A percentile compares a stretch with the other conserved stretches of the same genome.
Conservation (phyloP, 2,113 vertebrate genomes). For the zebrafish (Danio rerio) region DNA sequence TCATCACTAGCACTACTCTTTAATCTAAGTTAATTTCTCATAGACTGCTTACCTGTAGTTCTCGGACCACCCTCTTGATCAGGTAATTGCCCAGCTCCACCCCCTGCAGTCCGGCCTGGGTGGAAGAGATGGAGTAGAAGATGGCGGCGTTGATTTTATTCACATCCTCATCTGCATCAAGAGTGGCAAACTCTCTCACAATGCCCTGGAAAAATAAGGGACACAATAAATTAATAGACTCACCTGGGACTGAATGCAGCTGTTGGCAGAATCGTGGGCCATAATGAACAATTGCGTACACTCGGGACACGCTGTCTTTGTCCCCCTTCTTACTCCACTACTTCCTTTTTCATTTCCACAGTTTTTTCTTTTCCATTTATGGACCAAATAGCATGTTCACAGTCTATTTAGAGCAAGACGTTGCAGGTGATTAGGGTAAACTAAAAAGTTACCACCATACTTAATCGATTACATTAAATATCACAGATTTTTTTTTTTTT, state of each 20-base stretch:
- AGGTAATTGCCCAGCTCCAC: slow-evolving; percentile 95
- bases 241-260: background rate
- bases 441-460: no score
- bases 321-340: background rate
- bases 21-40: no score
- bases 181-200: slow-evolving; percentile 81
- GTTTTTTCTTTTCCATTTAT: background rate
- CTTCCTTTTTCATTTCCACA: background rate
- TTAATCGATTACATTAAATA: no score
- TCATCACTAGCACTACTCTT: no score
- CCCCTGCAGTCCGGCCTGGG: slow-evolving; percentile 91
- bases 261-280: background rate
- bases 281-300: background rate
- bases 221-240: background rate
- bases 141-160: slow-evolving; percentile 85
- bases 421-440: no score
- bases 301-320: background rate
- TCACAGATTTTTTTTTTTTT: no score
- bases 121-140: slow-evolving; percentile 96
- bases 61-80: slow-evolving; percentile 91
- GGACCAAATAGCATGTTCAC: background rate
- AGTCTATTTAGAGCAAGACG: background rate
- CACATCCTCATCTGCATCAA: slow-evolving; percentile 82
- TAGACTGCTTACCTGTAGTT: slow-evolving; percentile 85
- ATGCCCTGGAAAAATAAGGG: slow-evolving; percentile 79